Conservation (phyloP, 35 echinoderm and acorn worm species). For the Ophiothrix spiculata region DNA sequence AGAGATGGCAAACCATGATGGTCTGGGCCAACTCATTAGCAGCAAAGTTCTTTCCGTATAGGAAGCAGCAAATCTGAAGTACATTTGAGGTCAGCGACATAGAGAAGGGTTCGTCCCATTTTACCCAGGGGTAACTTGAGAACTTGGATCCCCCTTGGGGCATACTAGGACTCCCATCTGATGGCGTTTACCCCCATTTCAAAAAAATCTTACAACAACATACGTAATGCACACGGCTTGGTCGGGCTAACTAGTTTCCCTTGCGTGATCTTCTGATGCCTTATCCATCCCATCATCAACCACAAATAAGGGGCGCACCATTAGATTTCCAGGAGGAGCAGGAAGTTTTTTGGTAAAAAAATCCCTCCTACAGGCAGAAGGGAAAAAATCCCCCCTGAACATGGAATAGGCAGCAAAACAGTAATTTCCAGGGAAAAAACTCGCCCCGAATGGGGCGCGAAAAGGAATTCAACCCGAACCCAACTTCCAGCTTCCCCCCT, state of each 20-base stretch:
- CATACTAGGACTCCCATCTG: not conserved
- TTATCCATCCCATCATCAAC: not conserved
- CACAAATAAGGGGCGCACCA: too few relatives aligned
- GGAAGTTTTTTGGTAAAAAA: too few relatives aligned
- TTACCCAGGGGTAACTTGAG: conserved; percentile 12
- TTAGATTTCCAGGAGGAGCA: too few relatives aligned
- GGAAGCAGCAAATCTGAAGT: not conserved
- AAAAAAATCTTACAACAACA: conserved; percentile 16
- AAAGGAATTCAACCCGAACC: too few relatives aligned
- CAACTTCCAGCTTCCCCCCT: too few relatives aligned
- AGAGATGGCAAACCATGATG: not conserved
- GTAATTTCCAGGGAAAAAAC: too few relatives aligned
- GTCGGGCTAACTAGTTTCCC: not conserved
- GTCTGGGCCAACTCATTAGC: not conserved
- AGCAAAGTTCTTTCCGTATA: not conserved
- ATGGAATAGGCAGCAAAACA: too few relatives aligned
- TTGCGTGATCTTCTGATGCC: not conserved
- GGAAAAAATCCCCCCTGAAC: too few relatives aligned
- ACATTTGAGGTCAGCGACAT: not conserved
- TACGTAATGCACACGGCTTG: not conserved
- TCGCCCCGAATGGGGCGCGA: too few relatives aligned
- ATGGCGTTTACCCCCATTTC: not conserved
- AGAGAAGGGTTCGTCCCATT: conserved; percentile 10
- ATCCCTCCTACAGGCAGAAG: too few relatives aligned
- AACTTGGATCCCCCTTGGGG: not conserved